Percentiles rank a stretch among this genome's conserved stretches.
These are phyloP conservation scores for Limnephilus auricula DNA, from an alignment of 2,888 invertebrate species.

Conservation along the genomic window DNA sequence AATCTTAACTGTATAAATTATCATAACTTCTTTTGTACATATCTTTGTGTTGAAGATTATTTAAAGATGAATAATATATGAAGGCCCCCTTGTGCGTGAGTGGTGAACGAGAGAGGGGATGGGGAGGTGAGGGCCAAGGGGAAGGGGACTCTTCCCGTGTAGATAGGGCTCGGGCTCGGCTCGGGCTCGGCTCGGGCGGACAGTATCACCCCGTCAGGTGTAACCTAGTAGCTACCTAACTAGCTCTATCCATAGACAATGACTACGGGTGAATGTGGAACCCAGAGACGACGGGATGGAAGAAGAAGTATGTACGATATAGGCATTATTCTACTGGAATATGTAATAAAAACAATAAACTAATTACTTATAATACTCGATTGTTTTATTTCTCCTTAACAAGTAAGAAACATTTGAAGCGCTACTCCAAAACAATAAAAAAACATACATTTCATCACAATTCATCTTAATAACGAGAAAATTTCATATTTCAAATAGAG, in stretches of 20 bases:
- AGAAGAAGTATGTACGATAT: constrained; percentile 69
- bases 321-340: constrained; percentile 78
- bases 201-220: constrained; percentile 50
- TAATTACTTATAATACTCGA: constrained; percentile 67
- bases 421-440: not conserved
- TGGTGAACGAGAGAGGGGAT: not conserved
- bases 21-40: constrained; percentile 66
- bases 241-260: constrained; percentile 65
- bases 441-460: constrained; percentile 40
- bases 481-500: constrained; percentile 40
- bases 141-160: constrained; percentile 16
- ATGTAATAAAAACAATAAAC: constrained; percentile 76
- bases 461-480: constrained; percentile 37
- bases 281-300: constrained; percentile 24
- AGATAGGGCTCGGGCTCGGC: constrained; percentile 48
- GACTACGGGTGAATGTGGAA: constrained; percentile 53
- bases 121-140: not conserved
- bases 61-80: constrained; percentile 62
- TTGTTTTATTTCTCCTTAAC: constrained; percentile 60
- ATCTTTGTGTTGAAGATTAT: constrained; percentile 66
- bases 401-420: constrained; percentile 32
- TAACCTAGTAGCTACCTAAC: constrained; percentile 56
- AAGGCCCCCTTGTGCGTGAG: constrained; percentile 48
- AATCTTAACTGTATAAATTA: constrained; percentile 65
- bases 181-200: constrained; percentile 18